Evolutionary conservation across 1,140 invertebrate genomes (phyloP).

Genomic region (Hyphantria cunea): DNA sequence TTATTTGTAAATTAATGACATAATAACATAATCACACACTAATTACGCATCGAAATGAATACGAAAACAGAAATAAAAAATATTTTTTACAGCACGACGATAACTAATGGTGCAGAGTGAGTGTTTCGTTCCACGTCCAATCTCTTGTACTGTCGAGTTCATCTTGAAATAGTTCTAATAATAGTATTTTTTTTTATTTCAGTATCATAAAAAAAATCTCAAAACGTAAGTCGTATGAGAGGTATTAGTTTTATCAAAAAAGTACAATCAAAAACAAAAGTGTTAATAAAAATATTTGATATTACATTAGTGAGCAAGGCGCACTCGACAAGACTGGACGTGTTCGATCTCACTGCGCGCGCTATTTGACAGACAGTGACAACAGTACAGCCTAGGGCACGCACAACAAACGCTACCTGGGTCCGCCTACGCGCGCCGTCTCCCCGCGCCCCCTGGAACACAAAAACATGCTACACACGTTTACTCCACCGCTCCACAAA

Average conservation of each 20-base stretch:
- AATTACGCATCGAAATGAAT: constrained; percentile 77
- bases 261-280: not conserved
- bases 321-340: constrained; percentile 65
- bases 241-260: no score
- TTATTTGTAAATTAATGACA: constrained; percentile 71
- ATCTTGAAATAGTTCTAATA: constrained; percentile 39
- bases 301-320: constrained; percentile 38
- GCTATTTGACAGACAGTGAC: constrained; percentile 76
- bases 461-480: constrained; percentile 79
- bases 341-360: constrained; percentile 67
- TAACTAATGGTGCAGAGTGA: constrained; percentile 78
- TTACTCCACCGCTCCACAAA: constrained; percentile 56
- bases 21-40: constrained; percentile 78
- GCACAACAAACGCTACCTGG: constrained; percentile 81
- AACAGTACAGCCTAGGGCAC: constrained; percentile 81
- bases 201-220: no score
- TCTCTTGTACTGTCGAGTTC: constrained; percentile 40
- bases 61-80: constrained; percentile 60
- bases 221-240: no score
- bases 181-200: no score
- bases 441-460: constrained; percentile 78
- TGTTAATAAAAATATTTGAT: constrained; percentile 12
- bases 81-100: constrained; percentile 77
- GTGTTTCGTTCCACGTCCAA: constrained; percentile 66
- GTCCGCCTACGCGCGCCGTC: constrained; percentile 73